Percentiles rank a stretch among this genome's conserved stretches.
Evolutionary conservation across 2,888 invertebrate species (phyloP).

Genomic region (Dione vanillae): DNA sequence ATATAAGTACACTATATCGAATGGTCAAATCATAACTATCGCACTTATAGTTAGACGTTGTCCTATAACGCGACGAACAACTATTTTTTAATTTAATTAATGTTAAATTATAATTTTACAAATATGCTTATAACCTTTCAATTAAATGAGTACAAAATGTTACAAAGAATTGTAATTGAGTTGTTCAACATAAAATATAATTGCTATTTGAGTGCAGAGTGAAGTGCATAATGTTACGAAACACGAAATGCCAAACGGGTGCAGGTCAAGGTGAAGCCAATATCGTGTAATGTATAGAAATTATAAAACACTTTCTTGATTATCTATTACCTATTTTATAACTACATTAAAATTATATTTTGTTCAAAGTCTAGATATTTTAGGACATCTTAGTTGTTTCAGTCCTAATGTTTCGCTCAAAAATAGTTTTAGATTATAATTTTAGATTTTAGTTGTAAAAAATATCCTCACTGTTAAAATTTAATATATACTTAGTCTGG

Average conservation of each 20-base stretch:
- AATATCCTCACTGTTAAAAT: too few species aligned
- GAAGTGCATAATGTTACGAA: constrained; percentile 49
- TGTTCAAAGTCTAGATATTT: too few species aligned
- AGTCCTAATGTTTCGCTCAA: too few species aligned
- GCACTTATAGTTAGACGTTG: too few species aligned
- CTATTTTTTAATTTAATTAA: too few species aligned
- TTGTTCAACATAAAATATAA: constrained; percentile 43
- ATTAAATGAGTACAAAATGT: neutral
- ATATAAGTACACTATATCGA: too few species aligned
- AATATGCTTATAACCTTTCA: neutral
- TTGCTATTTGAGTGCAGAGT: constrained; percentile 47
- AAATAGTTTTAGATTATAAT: too few species aligned
- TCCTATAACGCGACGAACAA: too few species aligned
- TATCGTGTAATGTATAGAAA: constrained; percentile 38
- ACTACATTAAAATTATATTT: neutral
- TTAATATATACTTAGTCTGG: too few species aligned
- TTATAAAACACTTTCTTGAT: constrained; percentile 28
- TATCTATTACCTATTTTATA: neutral
- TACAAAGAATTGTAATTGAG: constrained; percentile 38
- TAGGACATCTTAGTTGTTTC: too few species aligned
- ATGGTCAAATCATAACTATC: too few species aligned
- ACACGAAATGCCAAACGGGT: constrained; percentile 48
- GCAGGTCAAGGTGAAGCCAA: constrained; percentile 52
- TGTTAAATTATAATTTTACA: neutral
- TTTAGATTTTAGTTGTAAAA: too few species aligned